Evolutionary conservation across 2,113 vertebrate species (phyloP), one percentile per base, ranked within the genome.

Genomic region (Centropristis striata): DNA sequence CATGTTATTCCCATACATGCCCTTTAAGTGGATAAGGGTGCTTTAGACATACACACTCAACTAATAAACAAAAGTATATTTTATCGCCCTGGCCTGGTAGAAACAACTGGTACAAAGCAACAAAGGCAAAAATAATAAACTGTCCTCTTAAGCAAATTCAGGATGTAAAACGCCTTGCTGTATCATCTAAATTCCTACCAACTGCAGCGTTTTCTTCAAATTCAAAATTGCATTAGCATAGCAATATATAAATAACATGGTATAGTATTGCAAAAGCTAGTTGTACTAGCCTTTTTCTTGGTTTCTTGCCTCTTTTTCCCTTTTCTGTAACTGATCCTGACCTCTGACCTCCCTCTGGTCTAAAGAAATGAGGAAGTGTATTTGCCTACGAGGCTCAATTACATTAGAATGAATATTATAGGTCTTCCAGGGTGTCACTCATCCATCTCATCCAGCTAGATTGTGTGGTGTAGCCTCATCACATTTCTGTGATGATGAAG

Each of bases 311-410:
- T 11, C n/a, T n/a, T n/a, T 6, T n/a, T 20, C 10, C 27, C 21
- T 67, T 54, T n/a, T 36, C 14, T 57, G 21, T 51, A 9, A 42
- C 16, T 51, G 25, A 71, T 58, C 25, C 37, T 75, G 50, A 87
- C 75, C 71, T 80, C 20, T 81, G 80, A 86, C 83, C 64, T 71
- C 25, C 2, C 11, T 8, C 12, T 46, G 25, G 18, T 16, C 76
- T 50, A 5, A 27, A 10, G 16, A 25, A 46, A 47, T 15, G 12
- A 10, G 4, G 18, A 27, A 2, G 6, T 28, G 39, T 18, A 47
- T 70, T n/a, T 78, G 42, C 32, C 15, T 54, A 5, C 37, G 42
- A 16, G 21, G 15, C 5, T 83, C 20, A 64, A 42, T 71, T 54
- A 28, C 69, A 59, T 7, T 8, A 18, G 0, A 5, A 13, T 5